These are phyloP conservation scores for Lasioglossum villosulum DNA, from an alignment of 2,888 invertebrate species.

Conservation along the genomic window DNA sequence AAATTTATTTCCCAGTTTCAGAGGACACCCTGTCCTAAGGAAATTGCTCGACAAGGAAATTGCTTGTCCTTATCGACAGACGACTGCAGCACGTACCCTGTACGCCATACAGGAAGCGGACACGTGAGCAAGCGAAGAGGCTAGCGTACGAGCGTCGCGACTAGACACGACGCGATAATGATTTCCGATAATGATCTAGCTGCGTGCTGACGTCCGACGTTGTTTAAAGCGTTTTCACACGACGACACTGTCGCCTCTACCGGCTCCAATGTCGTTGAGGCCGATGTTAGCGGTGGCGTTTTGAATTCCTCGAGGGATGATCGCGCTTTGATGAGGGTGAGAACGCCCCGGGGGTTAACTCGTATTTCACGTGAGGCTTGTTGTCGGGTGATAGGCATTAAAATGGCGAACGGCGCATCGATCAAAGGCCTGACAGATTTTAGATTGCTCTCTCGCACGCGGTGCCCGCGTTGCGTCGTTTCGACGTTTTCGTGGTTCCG, in stretches of 20 bases:
- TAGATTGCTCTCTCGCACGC: slow-evolving; percentile 80
- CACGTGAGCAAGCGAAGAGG: slow-evolving; percentile 2
- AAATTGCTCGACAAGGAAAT: slow-evolving; percentile 2
- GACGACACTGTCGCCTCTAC: slow-evolving; percentile 37
- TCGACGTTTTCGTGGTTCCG: slow-evolving; percentile 69
- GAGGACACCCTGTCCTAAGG: background rate
- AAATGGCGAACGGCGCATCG: slow-evolving; percentile 82
- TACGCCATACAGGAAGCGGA: background rate
- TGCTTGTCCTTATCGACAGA: background rate
- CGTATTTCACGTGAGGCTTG: slow-evolving; percentile 80
- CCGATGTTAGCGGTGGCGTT: slow-evolving; percentile 66
- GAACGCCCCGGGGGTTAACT: slow-evolving; percentile 79
- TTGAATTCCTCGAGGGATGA: slow-evolving; percentile 82
- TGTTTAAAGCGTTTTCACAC: slow-evolving; percentile 75
- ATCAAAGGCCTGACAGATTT: slow-evolving; percentile 84
- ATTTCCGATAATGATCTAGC: slow-evolving; percentile 61
- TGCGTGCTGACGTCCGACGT: slow-evolving; percentile 34
- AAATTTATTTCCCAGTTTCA: slow-evolving; percentile 17
- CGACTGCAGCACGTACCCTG: background rate
- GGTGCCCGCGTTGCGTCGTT: slow-evolving; percentile 54
- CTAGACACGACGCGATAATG: slow-evolving; percentile 56
- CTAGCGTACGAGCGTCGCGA: background rate
- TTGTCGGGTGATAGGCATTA: slow-evolving; percentile 82
- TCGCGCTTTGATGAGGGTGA: slow-evolving; percentile 81
- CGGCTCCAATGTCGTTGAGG: background rate